Evolutionary conservation across 2,797 vertebrate genomes (phyloP).

Genomic region (Mus caroli): DNA sequence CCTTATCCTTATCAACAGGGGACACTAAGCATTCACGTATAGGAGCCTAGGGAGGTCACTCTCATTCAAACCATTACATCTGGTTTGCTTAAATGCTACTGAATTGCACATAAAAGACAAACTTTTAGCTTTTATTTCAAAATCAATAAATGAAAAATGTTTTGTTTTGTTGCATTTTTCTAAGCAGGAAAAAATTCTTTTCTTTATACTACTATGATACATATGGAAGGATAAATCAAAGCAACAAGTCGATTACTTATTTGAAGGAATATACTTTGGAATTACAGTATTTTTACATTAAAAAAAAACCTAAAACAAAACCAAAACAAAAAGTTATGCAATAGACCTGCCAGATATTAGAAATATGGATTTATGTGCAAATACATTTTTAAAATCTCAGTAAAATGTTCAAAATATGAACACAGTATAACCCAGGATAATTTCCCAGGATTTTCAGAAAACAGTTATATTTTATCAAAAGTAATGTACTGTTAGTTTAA

Average conservation of each 20-base stretch:
- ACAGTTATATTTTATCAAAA: conserved; percentile 6
- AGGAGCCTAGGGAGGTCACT: neutral
- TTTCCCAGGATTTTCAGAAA: conserved; percentile 3
- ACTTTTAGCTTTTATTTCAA: neutral
- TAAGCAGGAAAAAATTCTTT: neutral
- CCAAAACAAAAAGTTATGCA: neutral
- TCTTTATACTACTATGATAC: neutral
- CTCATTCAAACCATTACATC: neutral
- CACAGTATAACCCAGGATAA: neutral
- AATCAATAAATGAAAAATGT: neutral
- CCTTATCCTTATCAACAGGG: neutral
- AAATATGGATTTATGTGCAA: neutral
- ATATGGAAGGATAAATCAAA: neutral
- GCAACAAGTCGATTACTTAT: neutral
- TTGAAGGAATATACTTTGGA: neutral
- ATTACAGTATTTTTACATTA: neutral
- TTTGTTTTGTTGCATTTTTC: neutral
- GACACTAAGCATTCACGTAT: neutral
- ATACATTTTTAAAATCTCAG: neutral
- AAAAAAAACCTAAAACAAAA: neutral
- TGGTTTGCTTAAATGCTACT: neutral
- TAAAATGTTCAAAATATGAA: conserved; percentile 1
- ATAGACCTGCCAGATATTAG: neutral
- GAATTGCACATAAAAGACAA: neutral
- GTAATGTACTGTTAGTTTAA: neutral